These are phyloP conservation scores for Agriopis aurantiaria DNA, from an alignment of 2,888 invertebrate genomes.

Conservation along the genomic window DNA sequence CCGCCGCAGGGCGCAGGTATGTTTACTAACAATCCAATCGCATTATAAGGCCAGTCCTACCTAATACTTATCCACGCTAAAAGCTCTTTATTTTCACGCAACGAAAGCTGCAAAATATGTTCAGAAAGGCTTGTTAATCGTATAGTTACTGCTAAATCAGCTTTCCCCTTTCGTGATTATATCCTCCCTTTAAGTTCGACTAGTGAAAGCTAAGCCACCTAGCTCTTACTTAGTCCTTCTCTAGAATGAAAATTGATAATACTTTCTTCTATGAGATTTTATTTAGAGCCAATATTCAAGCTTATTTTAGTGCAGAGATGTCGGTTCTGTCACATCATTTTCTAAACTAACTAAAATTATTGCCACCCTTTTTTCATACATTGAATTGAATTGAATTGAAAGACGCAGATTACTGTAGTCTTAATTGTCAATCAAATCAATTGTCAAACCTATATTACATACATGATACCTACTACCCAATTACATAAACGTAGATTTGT, in stretches of 20 bases:
- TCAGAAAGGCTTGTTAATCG: slow-evolving; percentile 8
- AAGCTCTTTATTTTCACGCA: slow-evolving; percentile 15
- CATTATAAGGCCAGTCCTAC: background rate
- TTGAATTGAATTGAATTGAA: no score
- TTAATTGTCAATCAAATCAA: no score
- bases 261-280: background rate
- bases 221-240: no score
- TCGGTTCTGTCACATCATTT: no score
- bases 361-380: no score
- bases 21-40: background rate
- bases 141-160: slow-evolving; percentile 25
- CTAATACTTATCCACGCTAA: background rate
- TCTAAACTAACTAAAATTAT: no score
- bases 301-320: no score
- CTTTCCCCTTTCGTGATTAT: slow-evolving; percentile 34
- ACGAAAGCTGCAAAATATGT: slow-evolving; percentile 23
- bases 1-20: background rate
- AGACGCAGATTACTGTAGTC: no score
- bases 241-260: background rate
- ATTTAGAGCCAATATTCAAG: no score
- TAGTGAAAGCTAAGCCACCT: slow-evolving; percentile 29
- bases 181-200: slow-evolving; percentile 13
- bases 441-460: no score
- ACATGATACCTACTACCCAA: no score
- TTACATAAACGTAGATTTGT: no score